Evolutionary conservation across 2,797 vertebrate species (phyloP).

Genomic region (Notolepis coatsorum): DNA sequence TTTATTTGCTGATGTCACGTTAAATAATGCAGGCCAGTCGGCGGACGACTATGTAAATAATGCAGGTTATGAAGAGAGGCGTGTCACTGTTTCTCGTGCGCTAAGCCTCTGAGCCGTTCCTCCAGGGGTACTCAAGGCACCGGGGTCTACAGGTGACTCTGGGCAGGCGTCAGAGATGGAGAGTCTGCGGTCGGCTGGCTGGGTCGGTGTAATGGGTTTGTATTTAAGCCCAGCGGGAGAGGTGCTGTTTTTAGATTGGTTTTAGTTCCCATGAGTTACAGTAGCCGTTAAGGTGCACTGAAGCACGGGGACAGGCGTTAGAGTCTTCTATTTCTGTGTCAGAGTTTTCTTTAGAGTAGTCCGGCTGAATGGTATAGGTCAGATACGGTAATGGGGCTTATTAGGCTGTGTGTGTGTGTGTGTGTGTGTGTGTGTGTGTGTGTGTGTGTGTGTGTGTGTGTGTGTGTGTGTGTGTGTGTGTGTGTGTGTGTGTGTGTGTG

Average conservation of each 20-base stretch:
- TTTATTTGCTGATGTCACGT: constrained; percentile 49
- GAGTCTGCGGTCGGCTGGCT: background rate
- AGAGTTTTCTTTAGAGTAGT: constrained; percentile 16
- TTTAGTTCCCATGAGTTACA: constrained; percentile 10
- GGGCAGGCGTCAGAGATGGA: constrained; percentile 8
- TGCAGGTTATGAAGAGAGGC: constrained; percentile 46
- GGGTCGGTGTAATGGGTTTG: background rate
- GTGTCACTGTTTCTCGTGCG: constrained; percentile 46
- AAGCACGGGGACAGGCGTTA: constrained; percentile 6
- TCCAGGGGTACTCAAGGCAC: constrained; percentile 19
- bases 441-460: constrained; percentile 2
- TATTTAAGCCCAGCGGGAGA: constrained; percentile 22
- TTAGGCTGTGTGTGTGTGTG: no score
- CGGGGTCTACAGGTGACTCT: constrained; percentile 1
- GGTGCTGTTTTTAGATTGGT: background rate
- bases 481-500: background rate
- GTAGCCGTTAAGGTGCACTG: background rate
- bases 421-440: background rate
- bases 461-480: constrained; percentile 1
- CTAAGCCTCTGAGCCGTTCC: constrained; percentile 24
- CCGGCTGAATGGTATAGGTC: no score
- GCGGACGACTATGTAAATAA: constrained; percentile 63
- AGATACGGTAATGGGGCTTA: background rate
- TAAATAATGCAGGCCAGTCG: constrained; percentile 63
- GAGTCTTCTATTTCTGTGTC: constrained; percentile 34